These are phyloP conservation scores for Julus scandinavius DNA, from an alignment of 2,888 invertebrate species.

Conservation along the genomic window DNA sequence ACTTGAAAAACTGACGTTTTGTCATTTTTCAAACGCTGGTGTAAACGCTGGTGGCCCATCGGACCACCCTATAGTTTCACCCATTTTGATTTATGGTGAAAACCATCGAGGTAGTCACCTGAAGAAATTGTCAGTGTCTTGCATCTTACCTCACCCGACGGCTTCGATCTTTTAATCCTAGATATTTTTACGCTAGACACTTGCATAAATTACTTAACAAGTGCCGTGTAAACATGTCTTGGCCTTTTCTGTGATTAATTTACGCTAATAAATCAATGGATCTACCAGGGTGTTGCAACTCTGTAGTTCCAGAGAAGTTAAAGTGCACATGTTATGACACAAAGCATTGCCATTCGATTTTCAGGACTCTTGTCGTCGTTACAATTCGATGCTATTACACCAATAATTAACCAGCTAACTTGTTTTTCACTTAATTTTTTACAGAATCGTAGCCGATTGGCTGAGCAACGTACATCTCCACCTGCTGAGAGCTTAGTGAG, in stretches of 20 bases:
- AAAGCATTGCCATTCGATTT: too few species aligned
- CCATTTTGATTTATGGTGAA: not conserved
- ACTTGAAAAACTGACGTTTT: not conserved
- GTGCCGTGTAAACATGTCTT: too few species aligned
- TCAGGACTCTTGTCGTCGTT: too few species aligned
- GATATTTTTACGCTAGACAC: not conserved
- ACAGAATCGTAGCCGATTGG: not conserved
- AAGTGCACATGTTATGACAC: too few species aligned
- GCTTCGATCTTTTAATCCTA: not conserved
- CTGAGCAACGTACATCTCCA: not conserved
- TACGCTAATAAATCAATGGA: too few species aligned
- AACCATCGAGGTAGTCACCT: not conserved
- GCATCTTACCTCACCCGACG: not conserved
- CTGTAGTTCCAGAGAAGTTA: too few species aligned
- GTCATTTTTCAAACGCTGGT: not conserved
- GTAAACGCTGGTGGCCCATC: constrained; percentile 3
- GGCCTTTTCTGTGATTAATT: too few species aligned
- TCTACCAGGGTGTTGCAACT: too few species aligned
- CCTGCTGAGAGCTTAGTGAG: not conserved
- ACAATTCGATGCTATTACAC: too few species aligned
- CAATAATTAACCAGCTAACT: not conserved
- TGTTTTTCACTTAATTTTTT: not conserved
- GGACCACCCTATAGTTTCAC: constrained; percentile 1
- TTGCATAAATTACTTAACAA: too few species aligned
- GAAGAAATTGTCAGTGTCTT: not conserved